Conservation (phyloP, 2,797 vertebrate genomes). For the Eospalax fontanierii region DNA sequence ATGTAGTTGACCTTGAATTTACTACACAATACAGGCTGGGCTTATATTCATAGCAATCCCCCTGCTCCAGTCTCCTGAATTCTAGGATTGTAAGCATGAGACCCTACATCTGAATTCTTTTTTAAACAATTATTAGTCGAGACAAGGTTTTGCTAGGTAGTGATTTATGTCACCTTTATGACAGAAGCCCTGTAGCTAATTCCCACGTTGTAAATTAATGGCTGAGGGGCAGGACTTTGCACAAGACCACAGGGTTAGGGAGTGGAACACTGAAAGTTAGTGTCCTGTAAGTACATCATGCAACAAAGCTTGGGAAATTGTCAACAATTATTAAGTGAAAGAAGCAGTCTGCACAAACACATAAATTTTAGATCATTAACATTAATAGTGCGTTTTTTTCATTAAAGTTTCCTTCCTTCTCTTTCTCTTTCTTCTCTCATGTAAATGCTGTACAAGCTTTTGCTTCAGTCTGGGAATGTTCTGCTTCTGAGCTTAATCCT, state of each 20-base stretch:
- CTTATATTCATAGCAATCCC: not conserved
- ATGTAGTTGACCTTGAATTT: not conserved
- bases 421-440: not conserved
- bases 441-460: not conserved
- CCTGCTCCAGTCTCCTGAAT: not conserved
- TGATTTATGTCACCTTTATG: not conserved
- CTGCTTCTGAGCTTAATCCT: not conserved
- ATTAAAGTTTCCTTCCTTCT: not conserved
- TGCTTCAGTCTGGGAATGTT: not conserved
- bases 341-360: not conserved
- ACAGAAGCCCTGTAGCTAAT: not conserved
- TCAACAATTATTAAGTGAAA: not conserved
- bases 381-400: not conserved
- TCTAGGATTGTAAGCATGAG: not conserved
- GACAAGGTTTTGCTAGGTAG: not conserved
- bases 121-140: not conserved
- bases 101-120: not conserved
- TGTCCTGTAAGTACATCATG: not conserved
- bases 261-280: not conserved
- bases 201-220: not conserved
- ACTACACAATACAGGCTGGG: not conserved
- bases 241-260: not conserved
- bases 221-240: not conserved
- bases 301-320: not conserved
- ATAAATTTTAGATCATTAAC: not conserved